A percentile compares a stretch with the other conserved stretches of the same genome.
phyloP scores from a whole-genome alignment of 2,113 vertebrate species.

The Regulus satrapa region DNA sequence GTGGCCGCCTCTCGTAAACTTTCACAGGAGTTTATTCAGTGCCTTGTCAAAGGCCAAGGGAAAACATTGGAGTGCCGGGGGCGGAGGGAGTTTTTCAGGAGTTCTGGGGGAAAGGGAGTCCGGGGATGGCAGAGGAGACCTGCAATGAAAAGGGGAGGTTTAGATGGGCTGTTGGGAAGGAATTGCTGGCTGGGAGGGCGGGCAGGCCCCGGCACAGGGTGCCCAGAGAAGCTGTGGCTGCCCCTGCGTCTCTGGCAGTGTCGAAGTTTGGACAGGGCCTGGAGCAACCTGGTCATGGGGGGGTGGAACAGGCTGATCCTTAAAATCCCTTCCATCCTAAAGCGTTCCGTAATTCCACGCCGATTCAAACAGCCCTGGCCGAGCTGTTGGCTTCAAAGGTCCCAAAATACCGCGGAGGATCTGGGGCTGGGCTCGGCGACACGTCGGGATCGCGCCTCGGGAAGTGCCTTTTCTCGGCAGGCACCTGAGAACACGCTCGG shows the following conservation, averaged over 20 bases:
- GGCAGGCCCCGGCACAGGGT: no score
- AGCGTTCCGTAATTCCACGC: accelerated
- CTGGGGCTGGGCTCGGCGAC: no score
- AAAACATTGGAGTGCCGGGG: conserved; percentile 32
- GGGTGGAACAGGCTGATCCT: not conserved
- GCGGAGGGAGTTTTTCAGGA: conserved; percentile 10
- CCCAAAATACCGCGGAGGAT: not conserved
- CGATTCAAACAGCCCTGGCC: accelerated
- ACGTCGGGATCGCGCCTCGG: not conserved
- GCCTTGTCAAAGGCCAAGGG: conserved; percentile 49
- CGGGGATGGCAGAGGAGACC: not conserved
- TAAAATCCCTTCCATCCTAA: not conserved
- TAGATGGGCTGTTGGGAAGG: not conserved
- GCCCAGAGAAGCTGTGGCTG: not conserved
- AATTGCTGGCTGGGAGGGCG: not conserved
- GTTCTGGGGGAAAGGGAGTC: not conserved
- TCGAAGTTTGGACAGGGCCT: accelerated
- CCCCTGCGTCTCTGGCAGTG: not conserved
- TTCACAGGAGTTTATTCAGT: conserved; percentile 42
- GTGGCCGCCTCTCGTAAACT: not conserved
- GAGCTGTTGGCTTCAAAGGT: not conserved
- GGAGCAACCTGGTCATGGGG: accelerated
- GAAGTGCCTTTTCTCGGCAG: not conserved
- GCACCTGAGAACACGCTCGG: accelerated
- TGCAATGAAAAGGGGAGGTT: no score